A percentile compares a stretch with the other conserved stretches of the same genome.
Conservation (phyloP, 2,797 vertebrate genomes). For the Peromyscus aztecus region DNA sequence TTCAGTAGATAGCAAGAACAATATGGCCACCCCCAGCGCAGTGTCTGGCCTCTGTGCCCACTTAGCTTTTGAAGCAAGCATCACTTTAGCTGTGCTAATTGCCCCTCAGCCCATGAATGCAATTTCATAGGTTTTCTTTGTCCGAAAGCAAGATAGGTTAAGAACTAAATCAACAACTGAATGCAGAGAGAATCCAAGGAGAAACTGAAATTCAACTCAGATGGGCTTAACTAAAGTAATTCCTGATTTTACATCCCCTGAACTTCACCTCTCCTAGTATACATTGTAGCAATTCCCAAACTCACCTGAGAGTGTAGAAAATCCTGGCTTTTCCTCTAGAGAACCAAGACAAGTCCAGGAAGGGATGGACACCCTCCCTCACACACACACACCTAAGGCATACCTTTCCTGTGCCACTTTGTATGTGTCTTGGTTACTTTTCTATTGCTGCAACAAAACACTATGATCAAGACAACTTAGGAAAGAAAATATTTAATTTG, state of each 20-base stretch:
- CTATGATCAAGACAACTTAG: not conserved
- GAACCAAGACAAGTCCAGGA: not conserved
- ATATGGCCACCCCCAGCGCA: not conserved
- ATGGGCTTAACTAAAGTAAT: not conserved
- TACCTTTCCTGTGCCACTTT: not conserved
- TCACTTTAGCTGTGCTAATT: not conserved
- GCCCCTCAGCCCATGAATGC: not conserved
- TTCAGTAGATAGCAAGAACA: not conserved
- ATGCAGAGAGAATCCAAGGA: not conserved
- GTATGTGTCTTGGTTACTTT: not conserved
- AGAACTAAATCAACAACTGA: conserved; percentile 8
- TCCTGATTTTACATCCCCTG: not conserved
- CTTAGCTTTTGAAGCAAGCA: not conserved
- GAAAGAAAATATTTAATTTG: not conserved
- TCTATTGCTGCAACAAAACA: not conserved
- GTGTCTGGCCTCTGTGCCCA: not conserved
- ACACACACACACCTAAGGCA: not conserved
- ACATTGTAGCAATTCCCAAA: not conserved
- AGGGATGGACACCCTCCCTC: not conserved
- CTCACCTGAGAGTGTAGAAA: not conserved
- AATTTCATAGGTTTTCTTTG: not conserved
- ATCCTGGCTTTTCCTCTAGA: not conserved
- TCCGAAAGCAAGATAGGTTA: conserved; percentile 1
- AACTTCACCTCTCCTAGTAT: not conserved
- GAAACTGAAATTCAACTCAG: conserved; percentile 37